These are phyloP conservation scores for Hozukius guyotensis DNA, from an alignment of 2,797 vertebrate genomes.

Conservation along the genomic window DNA sequence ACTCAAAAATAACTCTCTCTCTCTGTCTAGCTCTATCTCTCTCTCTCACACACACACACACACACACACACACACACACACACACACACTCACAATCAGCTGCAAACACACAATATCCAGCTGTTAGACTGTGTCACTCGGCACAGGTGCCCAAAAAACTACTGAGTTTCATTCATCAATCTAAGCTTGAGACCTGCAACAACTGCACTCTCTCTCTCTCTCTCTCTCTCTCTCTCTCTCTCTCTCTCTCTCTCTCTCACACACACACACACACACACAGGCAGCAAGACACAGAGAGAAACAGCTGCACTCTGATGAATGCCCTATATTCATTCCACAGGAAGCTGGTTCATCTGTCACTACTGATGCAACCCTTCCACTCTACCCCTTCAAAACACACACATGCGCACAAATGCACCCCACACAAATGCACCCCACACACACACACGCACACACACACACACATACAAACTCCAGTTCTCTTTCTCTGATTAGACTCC, in stretches of 20 bases:
- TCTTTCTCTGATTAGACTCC: conserved; percentile 75
- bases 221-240: conserved; percentile 14
- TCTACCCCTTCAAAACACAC: conserved; percentile 52
- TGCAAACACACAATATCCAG: conserved; percentile 41
- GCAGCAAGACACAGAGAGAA: conserved; percentile 42
- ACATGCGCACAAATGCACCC: not conserved
- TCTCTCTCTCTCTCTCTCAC: conserved; percentile 30
- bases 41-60: not conserved
- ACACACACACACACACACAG: conserved; percentile 38
- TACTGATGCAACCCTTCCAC: conserved; percentile 77
- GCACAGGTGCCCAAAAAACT: conserved; percentile 74
- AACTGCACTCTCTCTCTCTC: conserved; percentile 53
- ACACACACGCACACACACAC: conserved; percentile 53
- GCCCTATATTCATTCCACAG: conserved; percentile 78
- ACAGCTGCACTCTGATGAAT: conserved; percentile 82
- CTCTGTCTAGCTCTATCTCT: not conserved
- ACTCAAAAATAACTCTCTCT: not conserved
- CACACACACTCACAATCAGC: not conserved
- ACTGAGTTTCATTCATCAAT: conserved; percentile 76
- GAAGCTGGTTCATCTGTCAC: conserved; percentile 78
- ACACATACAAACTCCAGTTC: conserved; percentile 52
- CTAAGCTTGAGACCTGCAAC: conserved; percentile 64
- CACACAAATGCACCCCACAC: not conserved
- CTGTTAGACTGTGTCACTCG: conserved; percentile 57
- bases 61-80: not conserved